Base-by-base conservation (phyloP, 2,797 vertebrate species). In the Cichlasoma orientale region DNA sequence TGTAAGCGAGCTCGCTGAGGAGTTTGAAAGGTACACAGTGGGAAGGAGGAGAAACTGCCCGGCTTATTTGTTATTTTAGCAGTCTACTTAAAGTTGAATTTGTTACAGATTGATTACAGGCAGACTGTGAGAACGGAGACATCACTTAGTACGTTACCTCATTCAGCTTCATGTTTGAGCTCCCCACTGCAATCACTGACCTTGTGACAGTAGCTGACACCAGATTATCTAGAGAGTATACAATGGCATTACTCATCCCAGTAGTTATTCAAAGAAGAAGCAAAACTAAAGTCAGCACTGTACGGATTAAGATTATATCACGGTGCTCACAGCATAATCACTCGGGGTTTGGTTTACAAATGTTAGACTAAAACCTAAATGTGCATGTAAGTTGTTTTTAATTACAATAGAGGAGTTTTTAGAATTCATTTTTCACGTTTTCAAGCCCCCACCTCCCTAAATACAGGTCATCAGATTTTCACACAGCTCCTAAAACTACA, bases 21-120 rank as follows among this genome's bases (percentile, higher is more conserved):
- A 75, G 68, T 76, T 83, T 82, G 75, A 86, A 85, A 58, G 83
- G 63, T 55, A 54, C 8, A 73, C 7, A 55, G 18, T 0, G 29
- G 8, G 53, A 77, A 77, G 33, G 78, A 82, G 74, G 57, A 75
- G 27, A 83, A 80, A 89, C 68, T 75, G 68, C 86, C 83, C 81
- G 53, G 56, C 59, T 79, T 83, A 77, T 84, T 89, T 89, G 74
- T 82, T 86, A 70, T 75, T 84, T 72, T 36, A 75, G 13, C 21
- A 53, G 57, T 52, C 70, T 78, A 59, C 76, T 75, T 74, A 86
- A 82, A 74, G 79, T 66, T 72, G n/a, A 69, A 72, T 81, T 63
- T 68, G 54, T 79, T 84, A 47, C 31, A 56, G 54, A 77, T 80
- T 82, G 36, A 86, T 86, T 82, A 69, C 13, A 72, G 21, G 7